Percentiles rank a stretch among this genome's conserved stretches.
Evolutionary conservation across 2,888 invertebrate species (phyloP).

Genomic region (Pantelozetes paolii): DNA sequence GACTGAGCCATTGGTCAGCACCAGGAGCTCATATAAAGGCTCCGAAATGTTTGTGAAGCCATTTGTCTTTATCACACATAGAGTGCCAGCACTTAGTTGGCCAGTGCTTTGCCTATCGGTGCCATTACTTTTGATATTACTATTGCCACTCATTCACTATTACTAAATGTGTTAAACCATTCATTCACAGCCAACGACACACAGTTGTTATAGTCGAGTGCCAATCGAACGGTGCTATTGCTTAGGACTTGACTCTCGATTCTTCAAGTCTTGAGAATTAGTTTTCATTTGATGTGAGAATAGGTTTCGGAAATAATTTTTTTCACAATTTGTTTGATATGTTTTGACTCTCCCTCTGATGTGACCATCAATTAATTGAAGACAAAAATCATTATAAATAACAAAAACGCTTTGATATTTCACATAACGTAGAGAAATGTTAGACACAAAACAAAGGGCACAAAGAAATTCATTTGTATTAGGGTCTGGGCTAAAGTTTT

Average conservation of each 20-base stretch:
- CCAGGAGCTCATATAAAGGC: no score
- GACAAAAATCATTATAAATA: constrained; percentile 12
- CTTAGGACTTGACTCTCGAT: neutral
- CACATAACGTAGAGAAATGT: no score
- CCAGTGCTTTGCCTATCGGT: neutral
- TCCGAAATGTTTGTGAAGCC: neutral
- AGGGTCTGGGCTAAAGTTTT: no score
- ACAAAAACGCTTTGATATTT: constrained; percentile 13
- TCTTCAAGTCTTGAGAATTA: neutral
- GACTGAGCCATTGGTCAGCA: no score
- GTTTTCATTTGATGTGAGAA: constrained; percentile 4
- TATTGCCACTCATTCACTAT: neutral
- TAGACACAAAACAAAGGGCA: no score
- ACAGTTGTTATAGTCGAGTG: neutral
- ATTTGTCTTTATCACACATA: constrained; percentile 32
- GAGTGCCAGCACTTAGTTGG: constrained; percentile 12
- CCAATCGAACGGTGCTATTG: neutral
- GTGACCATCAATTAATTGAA: constrained; percentile 8
- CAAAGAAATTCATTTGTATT: no score
- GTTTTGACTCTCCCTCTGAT: neutral
- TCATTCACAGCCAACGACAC: constrained; percentile 10
- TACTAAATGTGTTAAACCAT: constrained; percentile 15
- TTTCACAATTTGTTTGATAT: neutral
- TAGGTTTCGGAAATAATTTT: neutral
- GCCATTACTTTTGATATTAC: constrained; percentile 8